phyloP scores from a whole-genome alignment of 2,797 vertebrate genomes.

The Smutsia temminckii region DNA sequence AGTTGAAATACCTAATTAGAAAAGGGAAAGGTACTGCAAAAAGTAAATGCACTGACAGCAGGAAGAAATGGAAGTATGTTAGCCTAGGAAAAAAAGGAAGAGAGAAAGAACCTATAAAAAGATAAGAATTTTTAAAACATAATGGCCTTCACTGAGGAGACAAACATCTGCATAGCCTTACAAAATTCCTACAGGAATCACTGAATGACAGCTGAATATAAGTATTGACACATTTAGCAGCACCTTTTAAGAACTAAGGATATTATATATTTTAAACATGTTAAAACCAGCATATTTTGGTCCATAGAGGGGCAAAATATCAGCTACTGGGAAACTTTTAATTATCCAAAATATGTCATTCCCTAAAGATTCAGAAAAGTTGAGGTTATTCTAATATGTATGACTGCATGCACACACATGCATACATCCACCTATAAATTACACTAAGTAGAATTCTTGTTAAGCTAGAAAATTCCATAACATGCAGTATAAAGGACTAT shows the following conservation, averaged over 20 bases:
- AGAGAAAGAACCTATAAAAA: not conserved
- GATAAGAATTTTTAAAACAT: not conserved
- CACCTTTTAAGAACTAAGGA: conserved; percentile 34
- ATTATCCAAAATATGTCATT: conserved; percentile 34
- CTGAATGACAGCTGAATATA: not conserved
- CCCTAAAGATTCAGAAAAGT: not conserved
- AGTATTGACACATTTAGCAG: not conserved
- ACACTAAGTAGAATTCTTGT: conserved; percentile 21
- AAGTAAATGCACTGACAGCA: not conserved
- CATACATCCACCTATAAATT: not conserved
- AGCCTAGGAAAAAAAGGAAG: not conserved
- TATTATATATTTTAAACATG: conserved; percentile 44
- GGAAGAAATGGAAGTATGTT: not conserved
- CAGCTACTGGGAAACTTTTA: not conserved
- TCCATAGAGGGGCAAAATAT: not conserved
- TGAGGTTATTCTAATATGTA: not conserved
- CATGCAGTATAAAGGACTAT: not conserved
- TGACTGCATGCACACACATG: not conserved
- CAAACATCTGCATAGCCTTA: not conserved
- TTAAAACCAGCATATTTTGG: conserved; percentile 22
- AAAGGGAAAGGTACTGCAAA: not conserved
- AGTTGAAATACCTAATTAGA: not conserved
- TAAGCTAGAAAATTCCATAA: conserved; percentile 43
- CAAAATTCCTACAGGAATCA: not conserved
- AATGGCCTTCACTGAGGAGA: not conserved